These are phyloP conservation scores for Pseudopodoces humilis DNA, from an alignment of 2,113 vertebrate species.

Conservation along the genomic window DNA sequence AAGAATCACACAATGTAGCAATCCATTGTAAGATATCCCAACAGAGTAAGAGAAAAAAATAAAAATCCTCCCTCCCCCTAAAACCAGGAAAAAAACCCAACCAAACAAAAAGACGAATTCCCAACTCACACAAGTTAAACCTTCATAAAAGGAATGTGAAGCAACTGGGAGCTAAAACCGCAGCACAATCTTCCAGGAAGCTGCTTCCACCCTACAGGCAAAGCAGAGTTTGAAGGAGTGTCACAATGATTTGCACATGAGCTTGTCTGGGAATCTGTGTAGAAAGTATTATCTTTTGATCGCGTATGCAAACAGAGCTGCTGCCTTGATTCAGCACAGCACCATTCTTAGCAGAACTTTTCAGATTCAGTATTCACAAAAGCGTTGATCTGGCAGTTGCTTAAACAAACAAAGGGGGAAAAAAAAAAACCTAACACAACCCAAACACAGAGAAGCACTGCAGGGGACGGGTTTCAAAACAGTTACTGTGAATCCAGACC, in stretches of 20 bases:
- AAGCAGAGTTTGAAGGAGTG: background rate
- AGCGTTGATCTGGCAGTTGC: background rate
- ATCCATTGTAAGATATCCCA: background rate
- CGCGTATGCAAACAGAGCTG: background rate
- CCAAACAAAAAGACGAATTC: background rate
- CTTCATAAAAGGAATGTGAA: slow-evolving; percentile 37
- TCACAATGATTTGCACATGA: background rate
- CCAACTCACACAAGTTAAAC: background rate
- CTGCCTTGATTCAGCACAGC: slow-evolving; percentile 15
- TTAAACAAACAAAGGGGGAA: background rate
- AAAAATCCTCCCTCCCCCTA: background rate
- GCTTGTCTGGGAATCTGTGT: background rate
- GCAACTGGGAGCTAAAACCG: background rate
- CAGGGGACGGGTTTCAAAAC: background rate
- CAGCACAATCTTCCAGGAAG: background rate
- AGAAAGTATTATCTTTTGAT: background rate
- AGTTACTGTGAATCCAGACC: background rate
- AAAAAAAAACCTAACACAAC: background rate
- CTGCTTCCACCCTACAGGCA: background rate
- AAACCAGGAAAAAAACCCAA: background rate
- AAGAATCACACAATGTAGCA: background rate
- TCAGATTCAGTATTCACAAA: background rate
- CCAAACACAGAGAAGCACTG: background rate
- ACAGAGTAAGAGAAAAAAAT: background rate
- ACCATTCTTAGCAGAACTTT: background rate